Evolutionary conservation across 2,888 invertebrate genomes (phyloP).

Genomic region (Barypeithes pellucidus): DNA sequence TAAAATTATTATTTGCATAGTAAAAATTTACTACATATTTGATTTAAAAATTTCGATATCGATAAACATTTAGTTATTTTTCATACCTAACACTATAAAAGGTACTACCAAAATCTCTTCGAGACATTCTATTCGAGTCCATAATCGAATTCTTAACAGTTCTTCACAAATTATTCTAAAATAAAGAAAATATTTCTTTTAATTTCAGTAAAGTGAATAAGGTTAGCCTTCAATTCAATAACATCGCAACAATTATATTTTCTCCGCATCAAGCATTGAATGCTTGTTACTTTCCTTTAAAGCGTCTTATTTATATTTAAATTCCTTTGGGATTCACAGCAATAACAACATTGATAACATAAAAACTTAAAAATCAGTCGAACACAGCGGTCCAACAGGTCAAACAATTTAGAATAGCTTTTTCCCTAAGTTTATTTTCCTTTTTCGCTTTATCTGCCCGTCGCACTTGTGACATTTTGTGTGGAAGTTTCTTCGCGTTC

Average conservation of each 20-base stretch:
- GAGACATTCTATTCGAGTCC: not conserved
- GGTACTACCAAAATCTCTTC: not conserved
- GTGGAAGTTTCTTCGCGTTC: conserved; percentile 62
- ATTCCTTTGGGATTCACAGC: not conserved
- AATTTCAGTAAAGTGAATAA: no score
- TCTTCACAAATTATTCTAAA: no score
- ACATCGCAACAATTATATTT: not conserved
- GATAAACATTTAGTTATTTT: not conserved
- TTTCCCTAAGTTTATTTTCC: conserved; percentile 58
- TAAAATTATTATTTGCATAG: no score
- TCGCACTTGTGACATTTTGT: conserved; percentile 62
- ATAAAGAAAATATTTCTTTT: no score
- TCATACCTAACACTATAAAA: not conserved
- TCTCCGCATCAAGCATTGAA: not conserved
- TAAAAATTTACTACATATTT: not conserved
- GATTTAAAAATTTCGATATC: not conserved
- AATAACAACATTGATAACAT: not conserved
- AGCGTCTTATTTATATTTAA: not conserved
- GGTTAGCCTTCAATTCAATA: no score
- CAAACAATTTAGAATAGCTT: conserved; percentile 66
- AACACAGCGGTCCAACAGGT: conserved; percentile 68
- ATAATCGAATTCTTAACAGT: no score
- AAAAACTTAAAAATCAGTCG: conserved; percentile 61
- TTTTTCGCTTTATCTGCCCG: conserved; percentile 57
- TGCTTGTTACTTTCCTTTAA: not conserved